A percentile compares a stretch with the other conserved stretches of the same genome.
Evolutionary conservation across 2,888 invertebrate species (phyloP).

Genomic region (Melieria omissa): DNA sequence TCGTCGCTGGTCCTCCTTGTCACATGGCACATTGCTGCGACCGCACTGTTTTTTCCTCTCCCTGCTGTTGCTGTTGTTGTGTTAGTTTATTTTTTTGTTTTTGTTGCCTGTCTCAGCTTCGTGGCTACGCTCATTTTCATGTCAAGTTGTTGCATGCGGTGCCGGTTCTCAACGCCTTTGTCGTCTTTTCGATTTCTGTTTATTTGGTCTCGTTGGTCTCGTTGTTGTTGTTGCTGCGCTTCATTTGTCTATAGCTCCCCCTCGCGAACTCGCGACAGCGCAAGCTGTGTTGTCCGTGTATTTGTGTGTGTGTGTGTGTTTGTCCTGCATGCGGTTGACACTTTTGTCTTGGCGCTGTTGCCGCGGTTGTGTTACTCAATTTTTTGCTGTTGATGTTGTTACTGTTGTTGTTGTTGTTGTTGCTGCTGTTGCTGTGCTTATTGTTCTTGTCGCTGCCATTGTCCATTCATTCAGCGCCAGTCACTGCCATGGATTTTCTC

Average conservation of each 20-base stretch:
- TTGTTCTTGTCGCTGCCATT: not conserved
- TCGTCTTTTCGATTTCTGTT: not conserved
- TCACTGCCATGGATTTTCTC: too few species aligned
- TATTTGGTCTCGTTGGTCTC: not conserved
- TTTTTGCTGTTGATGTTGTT: too few species aligned
- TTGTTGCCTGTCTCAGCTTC: too few species aligned
- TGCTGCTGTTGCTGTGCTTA: too few species aligned
- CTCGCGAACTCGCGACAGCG: not conserved
- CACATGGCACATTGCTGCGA: too few species aligned
- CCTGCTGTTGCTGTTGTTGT: not conserved
- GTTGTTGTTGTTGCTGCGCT: not conserved
- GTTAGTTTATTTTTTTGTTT: not conserved
- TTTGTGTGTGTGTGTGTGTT: not conserved
- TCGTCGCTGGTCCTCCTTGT: not conserved
- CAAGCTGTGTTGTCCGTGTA: not conserved
- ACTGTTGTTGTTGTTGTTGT: not conserved
- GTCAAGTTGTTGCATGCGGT: slow-evolving; percentile 30
- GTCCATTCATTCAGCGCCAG: not conserved
- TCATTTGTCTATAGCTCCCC: not conserved
- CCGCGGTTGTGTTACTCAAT: not conserved
- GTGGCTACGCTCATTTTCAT: slow-evolving; percentile 16
- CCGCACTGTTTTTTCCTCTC: not conserved
- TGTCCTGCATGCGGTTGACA: slow-evolving; percentile 35
- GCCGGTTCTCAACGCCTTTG: not conserved
- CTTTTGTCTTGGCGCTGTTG: slow-evolving; percentile 35